Evolutionary conservation across 2,113 vertebrate genomes (phyloP).

Genomic region (Petromus typicus): DNA sequence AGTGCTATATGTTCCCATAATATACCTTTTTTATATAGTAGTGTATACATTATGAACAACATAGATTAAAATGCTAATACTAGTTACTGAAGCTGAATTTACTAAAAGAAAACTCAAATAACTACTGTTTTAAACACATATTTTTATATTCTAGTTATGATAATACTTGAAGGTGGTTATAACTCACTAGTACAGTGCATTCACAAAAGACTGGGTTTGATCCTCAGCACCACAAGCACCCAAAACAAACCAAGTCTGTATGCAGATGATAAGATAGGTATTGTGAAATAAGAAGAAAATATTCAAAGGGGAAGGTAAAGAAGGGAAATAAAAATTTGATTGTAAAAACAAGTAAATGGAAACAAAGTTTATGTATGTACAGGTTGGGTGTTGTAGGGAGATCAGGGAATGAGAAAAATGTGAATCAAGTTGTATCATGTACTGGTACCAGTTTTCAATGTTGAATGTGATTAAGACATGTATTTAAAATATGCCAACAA

Average conservation of each 20-base stretch:
- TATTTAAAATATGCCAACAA: too few relatives aligned
- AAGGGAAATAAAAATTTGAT: too few relatives aligned
- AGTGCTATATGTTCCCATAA: not conserved
- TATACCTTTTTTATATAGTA: not conserved
- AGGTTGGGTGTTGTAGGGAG: too few relatives aligned
- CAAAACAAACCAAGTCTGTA: not conserved
- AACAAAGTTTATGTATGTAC: too few relatives aligned
- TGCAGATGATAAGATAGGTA: too few relatives aligned
- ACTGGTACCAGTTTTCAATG: too few relatives aligned
- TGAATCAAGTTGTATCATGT: too few relatives aligned
- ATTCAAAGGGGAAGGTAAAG: too few relatives aligned
- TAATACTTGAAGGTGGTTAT: not conserved
- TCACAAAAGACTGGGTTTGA: not conserved
- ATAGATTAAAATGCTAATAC: rapidly evolving
- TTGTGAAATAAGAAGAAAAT: too few relatives aligned
- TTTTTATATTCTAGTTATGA: not conserved
- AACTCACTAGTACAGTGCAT: not conserved
- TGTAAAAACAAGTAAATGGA: too few relatives aligned
- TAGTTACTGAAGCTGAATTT: not conserved
- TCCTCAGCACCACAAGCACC: not conserved
- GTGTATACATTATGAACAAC: not conserved
- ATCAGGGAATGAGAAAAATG: too few relatives aligned
- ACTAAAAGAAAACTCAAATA: not conserved
- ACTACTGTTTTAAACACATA: not conserved
- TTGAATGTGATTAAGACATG: too few relatives aligned